Evolutionary conservation across 2,888 invertebrate species (phyloP).

Genomic region (Cacoxenus indagator): DNA sequence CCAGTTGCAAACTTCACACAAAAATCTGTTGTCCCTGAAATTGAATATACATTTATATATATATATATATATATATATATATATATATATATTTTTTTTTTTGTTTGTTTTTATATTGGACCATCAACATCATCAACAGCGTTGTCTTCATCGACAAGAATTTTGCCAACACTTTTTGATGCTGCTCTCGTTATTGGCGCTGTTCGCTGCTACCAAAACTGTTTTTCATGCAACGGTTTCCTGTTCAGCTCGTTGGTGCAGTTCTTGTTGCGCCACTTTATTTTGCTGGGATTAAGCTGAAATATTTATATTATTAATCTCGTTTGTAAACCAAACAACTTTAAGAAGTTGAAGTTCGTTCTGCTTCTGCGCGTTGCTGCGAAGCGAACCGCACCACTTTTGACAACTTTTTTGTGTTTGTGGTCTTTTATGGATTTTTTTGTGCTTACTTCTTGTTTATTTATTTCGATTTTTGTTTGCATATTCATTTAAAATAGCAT

Average conservation of each 20-base stretch:
- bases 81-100: neutral
- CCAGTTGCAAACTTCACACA: neutral
- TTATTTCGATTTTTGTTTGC: constrained; percentile 4
- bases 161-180: neutral
- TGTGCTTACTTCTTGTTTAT: neutral
- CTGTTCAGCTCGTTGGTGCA: constrained; percentile 8
- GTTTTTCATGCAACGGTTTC: constrained; percentile 11
- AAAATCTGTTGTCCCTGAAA: constrained; percentile 21
- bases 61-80: neutral
- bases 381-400: neutral
- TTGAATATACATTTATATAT: neutral
- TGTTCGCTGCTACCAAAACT: constrained; percentile 1
- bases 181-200: neutral
- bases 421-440: neutral
- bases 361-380: neutral
- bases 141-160: neutral
- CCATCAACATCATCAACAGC: neutral
- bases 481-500: constrained; percentile 17
- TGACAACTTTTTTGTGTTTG: neutral
- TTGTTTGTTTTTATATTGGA: too few relatives aligned
- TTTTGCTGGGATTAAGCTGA: constrained; percentile 9
- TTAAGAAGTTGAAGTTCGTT: neutral
- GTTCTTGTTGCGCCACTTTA: constrained; percentile 59
- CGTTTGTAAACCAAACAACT: constrained; percentile 10
- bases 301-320: constrained; percentile 23